Evolutionary conservation across 2,797 vertebrate species (phyloP), one percentile per base, ranked within the genome.

Genomic region (Threskiornis aethiopicus): DNA sequence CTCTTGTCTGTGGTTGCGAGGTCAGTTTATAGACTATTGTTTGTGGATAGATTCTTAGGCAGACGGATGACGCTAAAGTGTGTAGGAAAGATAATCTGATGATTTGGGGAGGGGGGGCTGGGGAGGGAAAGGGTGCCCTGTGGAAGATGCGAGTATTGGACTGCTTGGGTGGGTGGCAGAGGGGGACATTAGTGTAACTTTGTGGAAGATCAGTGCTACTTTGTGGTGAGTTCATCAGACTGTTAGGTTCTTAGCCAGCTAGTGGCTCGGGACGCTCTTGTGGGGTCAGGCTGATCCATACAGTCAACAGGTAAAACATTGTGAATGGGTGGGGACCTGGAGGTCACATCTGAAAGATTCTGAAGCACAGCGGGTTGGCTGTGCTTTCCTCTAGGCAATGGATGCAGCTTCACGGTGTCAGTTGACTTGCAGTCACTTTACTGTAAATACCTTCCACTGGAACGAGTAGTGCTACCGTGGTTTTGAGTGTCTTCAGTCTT

Each of bases 41-140:
- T 85, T 72, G 62, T 83, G 84, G 67, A 64, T 89, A 92, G 87
- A 41, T 87, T 72, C 55, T 93, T 94, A 73, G 71, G 81, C 54
- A 80, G 93, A 57, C 37, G 81, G 51, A 59, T 46, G 39, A 85
- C 58, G 62, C 80, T 84, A 29, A 71, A n/a, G 58, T 12, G 22
- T 1, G 2, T 67, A 80, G 82, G 35, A 87, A 85, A 33, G 70
- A 57, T 82, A 87, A 71, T n/a, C 26, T 85, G 75, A 31, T 87
- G 52, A 58, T 78, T 10, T 75, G 44, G 82, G 93, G 89, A 82
- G 90, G 86, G 84, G 57, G 83, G 93, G 83, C 39, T 88, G 49
- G 87, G 95, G 90, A 81, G 89, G 92, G 95, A 66, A 49, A 33
- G 59, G 78, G 61, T 87, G 14, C 58, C 61, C 28, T 41, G 39